Evolutionary conservation across 2,888 invertebrate genomes (phyloP).

Genomic region (Sinodicranocentrus sp.): DNA sequence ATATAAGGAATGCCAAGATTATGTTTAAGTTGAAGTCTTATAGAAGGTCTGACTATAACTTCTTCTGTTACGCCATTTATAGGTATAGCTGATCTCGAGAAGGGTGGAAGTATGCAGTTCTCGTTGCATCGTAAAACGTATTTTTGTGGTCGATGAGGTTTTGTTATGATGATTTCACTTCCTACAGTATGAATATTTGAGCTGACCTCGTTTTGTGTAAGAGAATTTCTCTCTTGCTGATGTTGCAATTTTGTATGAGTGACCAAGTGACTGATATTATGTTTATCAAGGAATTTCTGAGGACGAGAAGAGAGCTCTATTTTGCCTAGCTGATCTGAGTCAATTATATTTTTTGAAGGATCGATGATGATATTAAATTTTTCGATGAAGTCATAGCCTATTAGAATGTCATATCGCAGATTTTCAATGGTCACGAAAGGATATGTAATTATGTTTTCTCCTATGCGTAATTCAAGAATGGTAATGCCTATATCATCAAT

Average conservation of each 20-base stretch:
- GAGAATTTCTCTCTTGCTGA: background rate
- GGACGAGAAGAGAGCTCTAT: background rate
- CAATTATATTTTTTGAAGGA: background rate
- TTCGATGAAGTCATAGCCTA: constrained; percentile 33
- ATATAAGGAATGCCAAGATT: too few species aligned
- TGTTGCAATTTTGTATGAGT: background rate
- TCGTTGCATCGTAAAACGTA: too few species aligned
- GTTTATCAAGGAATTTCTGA: constrained; percentile 15
- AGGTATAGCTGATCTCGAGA: too few species aligned
- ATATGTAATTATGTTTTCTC: background rate
- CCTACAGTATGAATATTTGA: too few species aligned
- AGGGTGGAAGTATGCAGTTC: too few species aligned
- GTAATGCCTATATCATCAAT: background rate
- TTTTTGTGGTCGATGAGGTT: too few species aligned
- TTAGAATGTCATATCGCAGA: background rate
- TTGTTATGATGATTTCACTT: too few species aligned
- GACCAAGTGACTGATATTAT: background rate
- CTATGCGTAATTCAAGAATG: background rate
- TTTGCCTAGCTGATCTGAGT: background rate
- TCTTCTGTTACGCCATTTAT: too few species aligned
- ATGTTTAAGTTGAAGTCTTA: too few species aligned
- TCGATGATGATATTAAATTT: background rate
- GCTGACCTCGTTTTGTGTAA: background rate
- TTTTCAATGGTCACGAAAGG: constrained; percentile 15
- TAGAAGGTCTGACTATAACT: too few species aligned